Evolutionary conservation across 2,888 invertebrate genomes (phyloP).

Genomic region (Pristionchus fissidentatus): DNA sequence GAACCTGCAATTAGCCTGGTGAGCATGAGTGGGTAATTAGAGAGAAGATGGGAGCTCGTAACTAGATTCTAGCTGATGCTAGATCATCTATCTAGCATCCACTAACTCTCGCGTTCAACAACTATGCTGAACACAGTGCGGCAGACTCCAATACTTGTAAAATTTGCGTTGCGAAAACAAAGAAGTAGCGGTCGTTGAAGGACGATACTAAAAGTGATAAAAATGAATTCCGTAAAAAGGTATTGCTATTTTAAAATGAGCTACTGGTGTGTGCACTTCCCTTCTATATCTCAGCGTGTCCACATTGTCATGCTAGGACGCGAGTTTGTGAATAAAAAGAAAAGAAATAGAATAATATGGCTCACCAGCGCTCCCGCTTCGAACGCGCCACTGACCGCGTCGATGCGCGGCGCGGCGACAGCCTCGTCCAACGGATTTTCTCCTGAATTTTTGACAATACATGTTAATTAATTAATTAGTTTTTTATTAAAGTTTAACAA

Average conservation of each 20-base stretch:
- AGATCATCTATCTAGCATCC: background rate
- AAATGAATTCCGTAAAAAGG: too few relatives aligned
- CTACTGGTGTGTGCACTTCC: too few relatives aligned
- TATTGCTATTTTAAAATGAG: too few relatives aligned
- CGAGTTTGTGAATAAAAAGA: too few relatives aligned
- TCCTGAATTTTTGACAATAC: background rate
- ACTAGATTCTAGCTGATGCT: background rate
- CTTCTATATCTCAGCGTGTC: too few relatives aligned
- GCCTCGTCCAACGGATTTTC: background rate
- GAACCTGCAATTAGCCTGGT: background rate
- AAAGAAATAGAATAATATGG: too few relatives aligned
- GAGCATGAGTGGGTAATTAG: background rate
- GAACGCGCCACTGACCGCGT: conserved; percentile 19
- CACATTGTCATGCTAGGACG: too few relatives aligned
- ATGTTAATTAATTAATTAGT: background rate
- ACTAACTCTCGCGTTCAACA: too few relatives aligned
- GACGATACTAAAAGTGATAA: background rate
- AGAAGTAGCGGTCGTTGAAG: background rate
- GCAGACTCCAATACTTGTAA: background rate
- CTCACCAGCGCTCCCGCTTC: conserved; percentile 35
- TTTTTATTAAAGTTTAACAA: too few relatives aligned
- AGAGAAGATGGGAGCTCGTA: background rate
- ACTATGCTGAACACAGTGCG: background rate
- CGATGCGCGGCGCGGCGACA: background rate
- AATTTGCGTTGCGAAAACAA: background rate